Percentiles rank a stretch among this genome's conserved stretches.
These are phyloP conservation scores for Eudasyphora cyanicolor DNA, from an alignment of 2,888 invertebrate genomes.

Conservation along the genomic window DNA sequence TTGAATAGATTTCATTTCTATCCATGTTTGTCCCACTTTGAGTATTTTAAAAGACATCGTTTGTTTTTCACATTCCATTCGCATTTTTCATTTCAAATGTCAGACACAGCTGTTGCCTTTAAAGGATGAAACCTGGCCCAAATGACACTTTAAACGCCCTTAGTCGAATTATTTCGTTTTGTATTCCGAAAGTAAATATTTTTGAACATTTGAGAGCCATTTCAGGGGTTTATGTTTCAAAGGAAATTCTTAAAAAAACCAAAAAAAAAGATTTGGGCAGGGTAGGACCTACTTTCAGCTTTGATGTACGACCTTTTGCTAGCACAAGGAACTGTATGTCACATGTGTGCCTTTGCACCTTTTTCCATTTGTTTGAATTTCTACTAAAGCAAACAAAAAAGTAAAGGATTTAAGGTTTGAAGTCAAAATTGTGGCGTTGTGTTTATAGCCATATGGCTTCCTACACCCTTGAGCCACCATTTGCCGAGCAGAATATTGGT, in stretches of 20 bases:
- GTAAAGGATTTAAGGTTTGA: neutral
- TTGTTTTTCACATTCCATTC: neutral
- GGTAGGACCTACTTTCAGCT: neutral
- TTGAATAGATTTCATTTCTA: neutral
- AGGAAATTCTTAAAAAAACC: neutral
- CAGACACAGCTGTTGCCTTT: neutral
- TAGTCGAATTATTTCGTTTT: neutral
- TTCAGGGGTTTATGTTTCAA: neutral
- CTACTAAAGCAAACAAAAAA: neutral
- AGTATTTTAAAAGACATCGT: neutral
- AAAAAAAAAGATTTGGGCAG: neutral
- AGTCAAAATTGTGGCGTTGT: no score
- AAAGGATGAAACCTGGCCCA: neutral
- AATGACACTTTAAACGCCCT: conserved; percentile 4
- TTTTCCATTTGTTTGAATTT: neutral
- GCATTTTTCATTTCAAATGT: neutral
- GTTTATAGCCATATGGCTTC: no score
- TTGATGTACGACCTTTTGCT: neutral
- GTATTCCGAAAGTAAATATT: conserved; percentile 5
- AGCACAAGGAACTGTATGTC: no score
- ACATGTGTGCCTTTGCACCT: neutral
- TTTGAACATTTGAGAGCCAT: neutral
- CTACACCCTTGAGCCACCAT: no score
- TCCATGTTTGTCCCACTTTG: neutral
- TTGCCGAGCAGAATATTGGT: no score